Evolutionary conservation across 2,797 vertebrate species (phyloP).

Genomic region (Centroberyx gerrardi): DNA sequence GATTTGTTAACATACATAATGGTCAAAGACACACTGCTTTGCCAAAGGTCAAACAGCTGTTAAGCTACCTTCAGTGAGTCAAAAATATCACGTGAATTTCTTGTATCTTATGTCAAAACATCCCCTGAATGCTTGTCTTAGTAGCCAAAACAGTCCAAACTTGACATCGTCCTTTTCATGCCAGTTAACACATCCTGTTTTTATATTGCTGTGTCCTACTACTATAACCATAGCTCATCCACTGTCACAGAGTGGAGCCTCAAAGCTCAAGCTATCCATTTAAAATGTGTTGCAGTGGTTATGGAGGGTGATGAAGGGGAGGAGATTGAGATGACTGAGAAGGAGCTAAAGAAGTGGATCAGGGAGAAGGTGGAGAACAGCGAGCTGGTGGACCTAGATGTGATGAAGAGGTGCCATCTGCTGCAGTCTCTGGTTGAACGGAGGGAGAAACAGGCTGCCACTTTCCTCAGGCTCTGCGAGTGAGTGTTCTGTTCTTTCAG

Average conservation of each 20-base stretch:
- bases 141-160: background rate
- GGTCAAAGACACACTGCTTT: too few relatives aligned
- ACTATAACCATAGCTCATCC: too few relatives aligned
- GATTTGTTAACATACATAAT: too few relatives aligned
- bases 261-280: background rate
- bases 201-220: too few relatives aligned
- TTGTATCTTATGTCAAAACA: too few relatives aligned
- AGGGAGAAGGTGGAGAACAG: conserved; percentile 47
- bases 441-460: conserved; percentile 46
- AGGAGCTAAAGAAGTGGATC: conserved; percentile 74
- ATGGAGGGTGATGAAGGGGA: conserved; percentile 69
- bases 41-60: too few relatives aligned
- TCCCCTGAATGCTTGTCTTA: background rate
- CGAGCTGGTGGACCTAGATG: conserved; percentile 5
- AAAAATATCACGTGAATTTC: too few relatives aligned
- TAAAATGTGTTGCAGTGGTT: conserved; percentile 38
- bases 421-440: conserved; percentile 67
- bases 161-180: background rate
- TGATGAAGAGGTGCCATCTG: conserved; percentile 40
- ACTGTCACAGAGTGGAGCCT: too few relatives aligned
- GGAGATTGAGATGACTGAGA: conserved; percentile 57
- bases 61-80: too few relatives aligned
- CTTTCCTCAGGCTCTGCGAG: conserved; percentile 65
- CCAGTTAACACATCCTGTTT: too few relatives aligned
- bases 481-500: conserved; percentile 56